Conservation (phyloP, 2,113 vertebrate species). For the Amphiprion ocellaris region DNA sequence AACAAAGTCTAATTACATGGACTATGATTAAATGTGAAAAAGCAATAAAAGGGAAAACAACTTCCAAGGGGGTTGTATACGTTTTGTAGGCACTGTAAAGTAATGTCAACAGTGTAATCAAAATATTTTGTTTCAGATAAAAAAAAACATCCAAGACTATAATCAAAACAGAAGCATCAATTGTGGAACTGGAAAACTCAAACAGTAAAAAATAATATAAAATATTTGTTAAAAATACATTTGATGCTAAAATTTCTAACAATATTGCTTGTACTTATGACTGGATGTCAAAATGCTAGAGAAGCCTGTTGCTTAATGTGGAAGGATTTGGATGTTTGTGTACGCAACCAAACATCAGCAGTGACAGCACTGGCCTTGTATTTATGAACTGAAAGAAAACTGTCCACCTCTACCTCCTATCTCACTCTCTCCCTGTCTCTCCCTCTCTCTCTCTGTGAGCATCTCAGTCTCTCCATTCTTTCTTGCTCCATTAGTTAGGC, state of each 20-base stretch:
- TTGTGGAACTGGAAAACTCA: no score
- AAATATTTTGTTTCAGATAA: no score
- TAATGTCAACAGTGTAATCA: no score
- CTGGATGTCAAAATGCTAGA: neutral
- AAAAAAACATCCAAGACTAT: neutral
- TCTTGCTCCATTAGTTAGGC: slow-evolving; percentile 66
- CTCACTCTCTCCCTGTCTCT: neutral
- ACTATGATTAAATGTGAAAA: no score
- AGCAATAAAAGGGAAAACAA: no score
- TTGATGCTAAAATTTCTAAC: no score
- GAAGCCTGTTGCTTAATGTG: neutral
- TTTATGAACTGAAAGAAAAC: slow-evolving; percentile 16
- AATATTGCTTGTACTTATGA: no score
- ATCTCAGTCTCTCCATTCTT: slow-evolving; percentile 47
- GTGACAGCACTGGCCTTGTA: slow-evolving; percentile 5
- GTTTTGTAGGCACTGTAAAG: no score
- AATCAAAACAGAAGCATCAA: neutral
- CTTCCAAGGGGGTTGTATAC: no score
- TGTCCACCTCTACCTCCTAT: slow-evolving; percentile 25
- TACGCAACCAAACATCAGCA: neutral
- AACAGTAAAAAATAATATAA: no score
- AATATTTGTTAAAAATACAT: no score
- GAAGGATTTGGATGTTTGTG: slow-evolving; percentile 3
- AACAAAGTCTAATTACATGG: no score
- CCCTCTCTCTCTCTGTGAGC: neutral